Percentiles rank a stretch among this genome's conserved stretches.
phyloP scores from a whole-genome alignment of 1,140 invertebrate species.

The Drosophila cardini region DNA sequence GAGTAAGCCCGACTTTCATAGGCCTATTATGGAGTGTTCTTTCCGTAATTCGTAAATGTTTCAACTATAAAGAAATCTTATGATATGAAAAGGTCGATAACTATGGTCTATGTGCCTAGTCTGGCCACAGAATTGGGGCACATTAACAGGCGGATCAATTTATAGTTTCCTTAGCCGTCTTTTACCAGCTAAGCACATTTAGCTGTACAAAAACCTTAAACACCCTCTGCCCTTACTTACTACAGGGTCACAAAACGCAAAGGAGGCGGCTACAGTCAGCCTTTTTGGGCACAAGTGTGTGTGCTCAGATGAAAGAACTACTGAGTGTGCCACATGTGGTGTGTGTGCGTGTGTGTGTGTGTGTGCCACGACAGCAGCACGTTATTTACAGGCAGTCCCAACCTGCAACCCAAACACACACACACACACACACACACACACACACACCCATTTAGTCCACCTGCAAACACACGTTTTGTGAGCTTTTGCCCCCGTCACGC shows the following conservation, averaged over 20 bases:
- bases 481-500: conserved; percentile 29
- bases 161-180: no score
- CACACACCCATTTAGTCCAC: neutral
- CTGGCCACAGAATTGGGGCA: no score
- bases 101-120: no score
- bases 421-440: neutral
- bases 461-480: neutral
- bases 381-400: conserved; percentile 49
- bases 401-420: conserved; percentile 35
- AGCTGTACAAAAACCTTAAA: no score
- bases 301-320: conserved; percentile 17
- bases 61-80: no score
- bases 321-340: neutral
- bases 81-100: no score
- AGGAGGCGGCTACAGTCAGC: conserved; percentile 6
- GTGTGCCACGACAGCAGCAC: conserved; percentile 53
- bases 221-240: no score
- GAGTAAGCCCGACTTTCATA: no score
- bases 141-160: no score
- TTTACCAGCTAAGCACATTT: no score
- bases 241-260: neutral
- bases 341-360: conserved; percentile 38
- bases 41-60: no score
- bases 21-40: no score
- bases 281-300: neutral